Conservation (phyloP, 2,113 vertebrate genomes). For the Pongo pygmaeus region DNA sequence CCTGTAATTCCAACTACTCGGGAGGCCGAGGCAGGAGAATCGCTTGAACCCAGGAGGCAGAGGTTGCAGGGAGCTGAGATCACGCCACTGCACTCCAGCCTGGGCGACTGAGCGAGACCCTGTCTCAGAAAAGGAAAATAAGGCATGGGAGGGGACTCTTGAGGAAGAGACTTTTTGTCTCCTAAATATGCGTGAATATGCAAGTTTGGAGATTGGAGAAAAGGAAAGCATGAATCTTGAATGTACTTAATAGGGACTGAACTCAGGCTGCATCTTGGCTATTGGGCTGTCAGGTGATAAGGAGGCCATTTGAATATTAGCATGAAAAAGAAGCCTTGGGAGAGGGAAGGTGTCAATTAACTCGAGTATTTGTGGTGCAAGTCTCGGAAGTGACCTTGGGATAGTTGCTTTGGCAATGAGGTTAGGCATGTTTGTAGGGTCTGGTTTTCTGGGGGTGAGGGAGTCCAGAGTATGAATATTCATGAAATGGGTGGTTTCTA, state of each 20-base stretch:
- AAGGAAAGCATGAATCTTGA: background rate
- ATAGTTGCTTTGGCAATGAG: background rate
- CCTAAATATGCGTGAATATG: background rate
- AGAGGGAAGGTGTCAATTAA: background rate
- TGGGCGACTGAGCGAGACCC: too few species aligned
- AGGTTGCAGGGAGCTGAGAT: too few species aligned
- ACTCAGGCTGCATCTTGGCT: background rate
- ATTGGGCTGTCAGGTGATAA: background rate
- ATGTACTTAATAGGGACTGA: background rate
- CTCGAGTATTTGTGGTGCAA: background rate
- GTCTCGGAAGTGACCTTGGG: background rate
- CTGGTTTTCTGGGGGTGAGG: background rate
- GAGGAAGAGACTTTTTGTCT: accelerated
- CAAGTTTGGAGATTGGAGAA: background rate
- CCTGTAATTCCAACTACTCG: too few species aligned
- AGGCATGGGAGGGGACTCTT: accelerated
- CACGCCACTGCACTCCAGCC: too few species aligned
- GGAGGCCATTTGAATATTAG: background rate
- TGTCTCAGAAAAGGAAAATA: too few species aligned
- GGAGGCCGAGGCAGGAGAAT: too few species aligned
- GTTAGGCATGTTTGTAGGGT: background rate
- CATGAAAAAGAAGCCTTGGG: background rate
- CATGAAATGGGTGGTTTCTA: background rate
- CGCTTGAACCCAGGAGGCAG: too few species aligned
- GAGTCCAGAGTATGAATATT: background rate